phyloP scores from a whole-genome alignment of 2,113 vertebrate species.

The Phaetusa simplex region DNA sequence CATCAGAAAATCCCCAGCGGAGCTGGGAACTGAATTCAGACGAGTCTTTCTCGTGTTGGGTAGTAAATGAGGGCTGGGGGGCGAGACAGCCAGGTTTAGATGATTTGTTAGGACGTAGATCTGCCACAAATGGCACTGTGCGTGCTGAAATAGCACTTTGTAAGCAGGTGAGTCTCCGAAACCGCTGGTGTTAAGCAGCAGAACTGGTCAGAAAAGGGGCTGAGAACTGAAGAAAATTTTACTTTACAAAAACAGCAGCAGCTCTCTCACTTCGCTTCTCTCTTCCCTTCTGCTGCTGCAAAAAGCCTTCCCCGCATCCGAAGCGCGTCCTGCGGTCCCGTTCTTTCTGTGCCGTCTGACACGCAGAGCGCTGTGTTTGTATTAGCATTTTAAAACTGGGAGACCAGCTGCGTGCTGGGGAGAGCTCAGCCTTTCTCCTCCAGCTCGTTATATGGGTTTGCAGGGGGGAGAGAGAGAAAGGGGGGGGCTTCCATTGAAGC shows the following conservation, averaged over 20 bases:
- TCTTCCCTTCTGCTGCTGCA: background rate
- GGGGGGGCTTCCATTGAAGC: background rate
- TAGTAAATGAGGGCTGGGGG: background rate
- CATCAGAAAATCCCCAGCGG: background rate
- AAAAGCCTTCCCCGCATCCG: background rate
- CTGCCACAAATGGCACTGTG: background rate
- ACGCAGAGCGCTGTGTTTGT: background rate
- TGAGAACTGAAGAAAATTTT: background rate
- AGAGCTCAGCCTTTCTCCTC: conserved; percentile 19
- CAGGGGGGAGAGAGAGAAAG: background rate
- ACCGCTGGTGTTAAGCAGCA: background rate
- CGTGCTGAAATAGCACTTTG: background rate
- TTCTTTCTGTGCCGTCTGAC: background rate
- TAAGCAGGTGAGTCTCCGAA: background rate
- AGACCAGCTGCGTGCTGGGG: conserved; percentile 61
- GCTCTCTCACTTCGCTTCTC: background rate
- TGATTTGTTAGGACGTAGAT: background rate
- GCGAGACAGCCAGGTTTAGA: background rate
- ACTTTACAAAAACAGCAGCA: background rate
- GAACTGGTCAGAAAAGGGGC: background rate
- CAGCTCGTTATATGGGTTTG: background rate
- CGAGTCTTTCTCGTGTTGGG: background rate
- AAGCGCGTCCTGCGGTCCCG: accelerated
- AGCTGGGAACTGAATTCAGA: background rate
- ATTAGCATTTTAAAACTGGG: conserved; percentile 57